These are phyloP conservation scores for Pithys albifrons DNA, from an alignment of 2,113 vertebrate genomes.

Conservation along the genomic window DNA sequence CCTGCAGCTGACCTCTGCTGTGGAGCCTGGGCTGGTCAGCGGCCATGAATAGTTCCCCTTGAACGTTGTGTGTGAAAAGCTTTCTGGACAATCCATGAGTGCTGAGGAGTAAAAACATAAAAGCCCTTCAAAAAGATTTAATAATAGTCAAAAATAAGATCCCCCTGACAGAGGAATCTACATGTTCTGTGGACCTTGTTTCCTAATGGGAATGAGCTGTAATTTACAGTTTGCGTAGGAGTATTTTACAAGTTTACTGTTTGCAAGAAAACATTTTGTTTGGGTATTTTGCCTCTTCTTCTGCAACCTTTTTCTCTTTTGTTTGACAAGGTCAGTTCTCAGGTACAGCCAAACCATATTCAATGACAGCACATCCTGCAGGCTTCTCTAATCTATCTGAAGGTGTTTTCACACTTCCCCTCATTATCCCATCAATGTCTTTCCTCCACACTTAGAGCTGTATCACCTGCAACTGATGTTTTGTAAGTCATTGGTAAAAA, in stretches of 20 bases:
- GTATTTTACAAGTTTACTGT: neutral
- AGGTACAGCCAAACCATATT: neutral
- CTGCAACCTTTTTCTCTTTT: neutral
- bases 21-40: slow-evolving; percentile 62
- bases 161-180: neutral
- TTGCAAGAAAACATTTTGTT: neutral
- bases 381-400: neutral
- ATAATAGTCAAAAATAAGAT: neutral
- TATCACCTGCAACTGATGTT: neutral
- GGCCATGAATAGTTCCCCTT: slow-evolving; percentile 83
- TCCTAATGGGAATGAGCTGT: neutral
- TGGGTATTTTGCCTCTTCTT: neutral
- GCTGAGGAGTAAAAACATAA: slow-evolving; percentile 66
- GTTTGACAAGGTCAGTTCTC: neutral
- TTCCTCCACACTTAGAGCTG: neutral
- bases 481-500: neutral
- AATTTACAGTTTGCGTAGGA: neutral
- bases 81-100: slow-evolving; percentile 65
- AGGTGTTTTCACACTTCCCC: neutral
- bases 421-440: neutral
- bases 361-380: neutral
- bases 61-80: slow-evolving; percentile 55
- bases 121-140: neutral
- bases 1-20: slow-evolving; percentile 60
- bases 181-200: neutral